phyloP scores from a whole-genome alignment of 2,888 invertebrate species.

The Dryococelus australis region DNA sequence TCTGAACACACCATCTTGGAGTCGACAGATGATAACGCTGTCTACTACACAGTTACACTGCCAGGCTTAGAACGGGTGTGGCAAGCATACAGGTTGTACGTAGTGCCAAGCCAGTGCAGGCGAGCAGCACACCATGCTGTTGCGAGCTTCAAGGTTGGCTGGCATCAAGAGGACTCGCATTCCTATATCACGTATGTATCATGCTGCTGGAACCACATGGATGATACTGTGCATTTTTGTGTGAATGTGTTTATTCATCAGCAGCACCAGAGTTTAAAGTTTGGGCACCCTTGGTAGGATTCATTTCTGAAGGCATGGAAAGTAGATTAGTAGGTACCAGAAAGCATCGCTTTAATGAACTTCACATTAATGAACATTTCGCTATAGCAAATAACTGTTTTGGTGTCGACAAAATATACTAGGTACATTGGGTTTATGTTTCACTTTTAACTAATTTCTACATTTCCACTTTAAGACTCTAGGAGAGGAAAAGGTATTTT shows the following conservation, averaged over 20 bases:
- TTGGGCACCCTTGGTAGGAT: too few species aligned
- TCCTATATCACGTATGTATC: conserved; percentile 68
- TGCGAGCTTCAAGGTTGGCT: conserved; percentile 69
- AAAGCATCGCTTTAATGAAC: too few species aligned
- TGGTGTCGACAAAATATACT: too few species aligned
- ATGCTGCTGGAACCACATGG: not conserved
- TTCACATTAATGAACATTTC: too few species aligned
- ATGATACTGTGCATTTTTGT: not conserved
- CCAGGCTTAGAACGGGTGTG: conserved; percentile 65
- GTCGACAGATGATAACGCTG: conserved; percentile 65
- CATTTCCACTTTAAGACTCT: too few species aligned
- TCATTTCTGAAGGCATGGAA: too few species aligned
- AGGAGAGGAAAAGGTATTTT: too few species aligned
- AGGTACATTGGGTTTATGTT: too few species aligned
- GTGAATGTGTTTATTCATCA: not conserved
- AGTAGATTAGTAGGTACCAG: too few species aligned
- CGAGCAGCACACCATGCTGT: conserved; percentile 64
- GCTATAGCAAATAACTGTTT: too few species aligned
- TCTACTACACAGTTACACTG: conserved; percentile 69
- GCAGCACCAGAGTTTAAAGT: too few species aligned
- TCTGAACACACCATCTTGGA: conserved; percentile 56
- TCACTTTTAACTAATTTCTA: too few species aligned
- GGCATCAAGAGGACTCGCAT: conserved; percentile 69
- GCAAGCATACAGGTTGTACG: conserved; percentile 67
- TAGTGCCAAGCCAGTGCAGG: conserved; percentile 64